Evolutionary conservation across 1,140 invertebrate genomes (phyloP).

Genomic region (Cotesia vestalis): DNA sequence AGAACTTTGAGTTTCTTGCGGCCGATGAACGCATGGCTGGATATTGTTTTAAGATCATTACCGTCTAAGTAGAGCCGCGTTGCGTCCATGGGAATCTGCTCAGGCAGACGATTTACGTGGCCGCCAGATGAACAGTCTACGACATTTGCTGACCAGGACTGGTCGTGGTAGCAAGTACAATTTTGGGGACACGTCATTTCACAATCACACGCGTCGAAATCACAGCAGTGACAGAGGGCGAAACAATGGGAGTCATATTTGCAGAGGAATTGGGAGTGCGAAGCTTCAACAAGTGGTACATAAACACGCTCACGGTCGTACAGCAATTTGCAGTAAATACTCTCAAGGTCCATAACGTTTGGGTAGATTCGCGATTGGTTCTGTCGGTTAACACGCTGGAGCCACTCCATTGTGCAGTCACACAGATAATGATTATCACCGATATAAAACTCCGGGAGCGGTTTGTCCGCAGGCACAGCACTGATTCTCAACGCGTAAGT

Average conservation of each 20-base stretch:
- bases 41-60: slow-evolving; percentile 79
- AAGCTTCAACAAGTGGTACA: slow-evolving; percentile 83
- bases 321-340: slow-evolving; percentile 86
- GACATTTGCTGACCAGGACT: slow-evolving; percentile 90
- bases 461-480: slow-evolving; percentile 77
- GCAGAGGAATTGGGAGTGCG: slow-evolving; percentile 88
- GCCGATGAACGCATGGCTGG: slow-evolving; percentile 90
- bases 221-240: slow-evolving; percentile 90
- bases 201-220: slow-evolving; percentile 93
- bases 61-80: slow-evolving; percentile 90
- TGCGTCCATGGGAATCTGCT: slow-evolving; percentile 91
- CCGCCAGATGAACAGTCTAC: slow-evolving; percentile 85
- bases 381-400: slow-evolving; percentile 84
- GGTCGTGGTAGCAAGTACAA: slow-evolving; percentile 92
- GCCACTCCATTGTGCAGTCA: slow-evolving; percentile 86
- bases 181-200: slow-evolving; percentile 93
- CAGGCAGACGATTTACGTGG: slow-evolving; percentile 77
- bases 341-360: slow-evolving; percentile 85
- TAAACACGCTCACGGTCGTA: slow-evolving; percentile 83
- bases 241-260: slow-evolving; percentile 92
- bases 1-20: slow-evolving; percentile 84
- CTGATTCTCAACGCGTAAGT: slow-evolving; percentile 87
- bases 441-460: slow-evolving; percentile 90
- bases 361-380: slow-evolving; percentile 83
- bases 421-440: slow-evolving; percentile 91